Percentiles rank a stretch among this genome's conserved stretches.
These are phyloP conservation scores for Apogon hyalosoma DNA, from an alignment of 2,797 vertebrate genomes.

Conservation along the genomic window DNA sequence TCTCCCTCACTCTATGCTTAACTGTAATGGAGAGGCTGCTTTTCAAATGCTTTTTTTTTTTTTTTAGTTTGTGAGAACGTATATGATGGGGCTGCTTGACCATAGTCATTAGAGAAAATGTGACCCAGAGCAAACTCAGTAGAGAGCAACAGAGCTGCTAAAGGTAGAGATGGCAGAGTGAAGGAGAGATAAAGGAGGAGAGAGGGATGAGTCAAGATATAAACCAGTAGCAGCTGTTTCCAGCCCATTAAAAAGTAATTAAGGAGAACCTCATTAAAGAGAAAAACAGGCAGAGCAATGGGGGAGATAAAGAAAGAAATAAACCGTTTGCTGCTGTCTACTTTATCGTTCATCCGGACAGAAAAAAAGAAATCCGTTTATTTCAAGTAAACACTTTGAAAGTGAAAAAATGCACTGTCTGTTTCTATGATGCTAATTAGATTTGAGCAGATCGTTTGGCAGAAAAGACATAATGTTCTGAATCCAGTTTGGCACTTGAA, in stretches of 20 bases:
- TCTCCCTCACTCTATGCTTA: neutral
- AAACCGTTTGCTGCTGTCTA: slow-evolving; percentile 57
- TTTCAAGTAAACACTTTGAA: slow-evolving; percentile 56
- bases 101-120: slow-evolving; percentile 1
- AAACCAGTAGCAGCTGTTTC: slow-evolving; percentile 72
- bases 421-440: slow-evolving; percentile 58
- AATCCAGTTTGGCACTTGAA: slow-evolving; percentile 56
- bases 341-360: slow-evolving; percentile 64
- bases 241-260: slow-evolving; percentile 79
- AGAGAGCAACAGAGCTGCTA: neutral
- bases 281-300: slow-evolving; percentile 59
- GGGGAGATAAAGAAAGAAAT: slow-evolving; percentile 46
- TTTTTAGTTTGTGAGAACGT: neutral
- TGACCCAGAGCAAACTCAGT: slow-evolving; percentile 6
- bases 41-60: neutral
- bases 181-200: slow-evolving; percentile 19
- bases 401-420: slow-evolving; percentile 18
- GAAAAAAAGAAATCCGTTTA: slow-evolving; percentile 53
- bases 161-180: slow-evolving; percentile 19
- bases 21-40: neutral
- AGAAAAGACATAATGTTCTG: slow-evolving; percentile 52
- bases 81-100: neutral
- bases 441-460: slow-evolving; percentile 60
- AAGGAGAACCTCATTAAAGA: slow-evolving; percentile 72
- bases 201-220: slow-evolving; percentile 39